Percentiles rank a stretch among this genome's conserved stretches.
Evolutionary conservation across 2,888 invertebrate species (phyloP).

Genomic region (Apotomis capreana): DNA sequence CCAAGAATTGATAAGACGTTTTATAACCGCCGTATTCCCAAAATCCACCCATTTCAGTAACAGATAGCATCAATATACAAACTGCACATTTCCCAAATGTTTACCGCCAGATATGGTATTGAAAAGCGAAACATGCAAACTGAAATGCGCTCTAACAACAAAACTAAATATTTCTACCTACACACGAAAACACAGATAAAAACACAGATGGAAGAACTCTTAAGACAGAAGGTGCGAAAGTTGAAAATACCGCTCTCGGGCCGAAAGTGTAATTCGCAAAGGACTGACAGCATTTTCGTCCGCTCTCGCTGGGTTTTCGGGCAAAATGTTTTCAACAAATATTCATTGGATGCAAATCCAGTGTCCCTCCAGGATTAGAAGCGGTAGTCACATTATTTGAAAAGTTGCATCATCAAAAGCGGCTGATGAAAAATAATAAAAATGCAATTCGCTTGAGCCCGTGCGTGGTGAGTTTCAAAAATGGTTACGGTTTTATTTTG

Average conservation of each 20-base stretch:
- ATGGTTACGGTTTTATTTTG: neutral
- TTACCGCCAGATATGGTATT: constrained; percentile 42
- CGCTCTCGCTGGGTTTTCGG: constrained; percentile 33
- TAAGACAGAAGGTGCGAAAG: constrained; percentile 1
- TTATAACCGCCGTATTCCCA: neutral
- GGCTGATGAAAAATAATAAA: constrained; percentile 35
- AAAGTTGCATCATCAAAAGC: constrained; percentile 32
- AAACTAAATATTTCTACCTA: constrained; percentile 41
- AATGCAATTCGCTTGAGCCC: constrained; percentile 2
- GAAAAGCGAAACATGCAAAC: constrained; percentile 41
- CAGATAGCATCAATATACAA: constrained; percentile 37
- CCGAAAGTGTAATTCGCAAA: constrained; percentile 1
- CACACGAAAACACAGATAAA: constrained; percentile 18
- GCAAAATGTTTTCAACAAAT: constrained; percentile 42
- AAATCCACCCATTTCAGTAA: constrained; percentile 18
- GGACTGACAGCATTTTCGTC: constrained; percentile 40
- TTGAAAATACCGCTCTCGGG: constrained; percentile 2
- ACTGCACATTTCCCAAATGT: constrained; percentile 37
- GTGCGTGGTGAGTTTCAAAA: neutral
- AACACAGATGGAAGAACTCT: neutral
- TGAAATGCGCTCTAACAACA: constrained; percentile 41
- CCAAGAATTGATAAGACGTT: neutral
- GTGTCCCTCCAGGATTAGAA: constrained; percentile 40
- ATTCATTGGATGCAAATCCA: constrained; percentile 43
- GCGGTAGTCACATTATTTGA: constrained; percentile 40